Conservation (phyloP, 2,113 vertebrate species). For the Nymphicus hollandicus region DNA sequence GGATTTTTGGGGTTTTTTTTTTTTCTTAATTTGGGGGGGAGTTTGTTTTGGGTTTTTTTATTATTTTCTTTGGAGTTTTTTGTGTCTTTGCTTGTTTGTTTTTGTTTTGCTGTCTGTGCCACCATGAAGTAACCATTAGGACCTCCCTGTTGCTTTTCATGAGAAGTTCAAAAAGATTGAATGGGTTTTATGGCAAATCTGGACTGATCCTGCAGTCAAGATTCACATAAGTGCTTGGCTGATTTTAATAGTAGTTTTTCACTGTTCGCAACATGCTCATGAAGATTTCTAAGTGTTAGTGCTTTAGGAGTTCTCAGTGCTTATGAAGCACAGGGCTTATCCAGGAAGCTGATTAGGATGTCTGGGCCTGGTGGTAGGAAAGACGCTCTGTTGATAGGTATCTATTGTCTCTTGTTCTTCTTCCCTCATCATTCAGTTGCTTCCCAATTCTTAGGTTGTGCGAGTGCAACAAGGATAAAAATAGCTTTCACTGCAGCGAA, state of each 20-base stretch:
- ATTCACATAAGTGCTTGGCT: neutral
- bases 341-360: neutral
- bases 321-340: neutral
- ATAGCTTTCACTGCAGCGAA: neutral
- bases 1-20: neutral
- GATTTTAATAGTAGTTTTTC: neutral
- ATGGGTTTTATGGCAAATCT: neutral
- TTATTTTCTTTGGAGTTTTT: neutral
- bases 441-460: neutral
- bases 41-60: neutral
- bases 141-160: neutral
- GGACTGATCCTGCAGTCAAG: neutral
- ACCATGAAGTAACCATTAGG: neutral
- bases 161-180: neutral
- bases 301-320: neutral
- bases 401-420: neutral
- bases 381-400: neutral
- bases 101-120: neutral
- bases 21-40: accelerated
- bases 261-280: neutral
- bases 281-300: neutral
- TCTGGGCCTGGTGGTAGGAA: neutral
- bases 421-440: neutral
- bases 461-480: neutral
- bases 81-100: accelerated